A percentile compares a stretch with the other conserved stretches of the same genome.
Evolutionary conservation across 1,140 invertebrate genomes (phyloP).

Genomic region (Oscheius sp.): DNA sequence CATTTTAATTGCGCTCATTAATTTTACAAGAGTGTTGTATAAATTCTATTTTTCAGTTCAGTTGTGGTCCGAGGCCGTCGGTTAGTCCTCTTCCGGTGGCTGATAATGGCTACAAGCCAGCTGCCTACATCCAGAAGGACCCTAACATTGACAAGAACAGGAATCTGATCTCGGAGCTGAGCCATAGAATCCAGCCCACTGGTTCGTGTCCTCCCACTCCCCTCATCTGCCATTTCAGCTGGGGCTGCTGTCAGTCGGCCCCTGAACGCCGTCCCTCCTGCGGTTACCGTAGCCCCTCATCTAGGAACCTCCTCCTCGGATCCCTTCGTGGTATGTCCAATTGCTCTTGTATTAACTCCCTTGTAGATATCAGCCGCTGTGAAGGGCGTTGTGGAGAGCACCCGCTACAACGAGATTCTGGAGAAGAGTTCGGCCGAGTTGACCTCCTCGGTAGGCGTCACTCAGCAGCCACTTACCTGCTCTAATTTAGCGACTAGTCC

Average conservation of each 20-base stretch:
- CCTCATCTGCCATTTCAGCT: no score
- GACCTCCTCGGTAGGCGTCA: no score
- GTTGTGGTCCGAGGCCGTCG: not conserved
- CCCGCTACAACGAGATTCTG: not conserved
- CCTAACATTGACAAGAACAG: not conserved
- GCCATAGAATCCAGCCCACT: not conserved
- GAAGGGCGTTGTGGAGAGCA: not conserved
- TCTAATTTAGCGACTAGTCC: no score
- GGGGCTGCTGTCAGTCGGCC: not conserved
- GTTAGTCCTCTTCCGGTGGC: not conserved
- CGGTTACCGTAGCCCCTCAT: not conserved
- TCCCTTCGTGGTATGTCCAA: not conserved
- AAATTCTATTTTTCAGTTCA: not conserved
- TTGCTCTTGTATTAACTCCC: not conserved
- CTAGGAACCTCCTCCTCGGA: not conserved
- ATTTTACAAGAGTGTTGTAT: no score
- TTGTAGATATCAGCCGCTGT: not conserved
- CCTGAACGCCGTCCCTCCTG: not conserved
- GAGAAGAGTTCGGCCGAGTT: not conserved
- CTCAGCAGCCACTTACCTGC: not conserved
- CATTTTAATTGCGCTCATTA: no score
- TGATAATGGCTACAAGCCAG: not conserved
- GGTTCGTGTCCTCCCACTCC: no score
- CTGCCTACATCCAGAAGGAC: not conserved
- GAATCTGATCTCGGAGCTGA: not conserved